Evolutionary conservation across 2,113 vertebrate genomes (phyloP), one percentile per base, ranked within the genome.

Genomic region (Eurypyga helias): DNA sequence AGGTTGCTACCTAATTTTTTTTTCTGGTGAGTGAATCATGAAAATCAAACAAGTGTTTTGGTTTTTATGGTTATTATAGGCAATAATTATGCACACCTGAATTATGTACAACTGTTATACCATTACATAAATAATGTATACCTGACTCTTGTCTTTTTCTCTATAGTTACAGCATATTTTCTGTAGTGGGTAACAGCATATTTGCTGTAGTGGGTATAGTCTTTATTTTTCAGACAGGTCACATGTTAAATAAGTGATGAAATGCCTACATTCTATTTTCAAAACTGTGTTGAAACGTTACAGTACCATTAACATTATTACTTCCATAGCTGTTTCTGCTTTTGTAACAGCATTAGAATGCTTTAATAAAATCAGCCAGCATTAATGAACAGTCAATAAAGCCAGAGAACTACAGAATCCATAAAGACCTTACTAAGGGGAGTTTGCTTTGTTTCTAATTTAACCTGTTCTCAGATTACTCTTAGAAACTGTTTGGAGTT

Each of bases 401-500:
- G 19, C 24, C 43, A 87, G 52, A 80, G 83, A 79, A 25, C 26
- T 45, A 29, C 17, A 43, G 73, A 82, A 48, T 72, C 29, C 21
- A 24, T 4, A 4, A 87, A 83, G 61, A 48, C 52, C 25, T 79
- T 34, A 71, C 17, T 18, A n/a, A 58, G 23, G 69, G 43, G 41
- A 60, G 14, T 21, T 4, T 1, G 6, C 24, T 33, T 45, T 87
- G 52, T 72, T 91, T 94, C 61, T 93, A 52, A 72, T 90, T 90
- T 65, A 83, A 72, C 61, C 61, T 79, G 17, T 89, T 91, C 61
- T 88, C 66, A 88, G 29, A 71, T 90, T 83, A 60, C 34, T 79
- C 14, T 85, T 31, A 31, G 31, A n/a, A 91, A 10, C n/a, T n/a
- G 17, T 66, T 90, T 2, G 3, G 41, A 80, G 24, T 73, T 92